These are phyloP conservation scores for Heliconius cydno DNA, from an alignment of 2,888 invertebrate genomes.

Conservation along the genomic window DNA sequence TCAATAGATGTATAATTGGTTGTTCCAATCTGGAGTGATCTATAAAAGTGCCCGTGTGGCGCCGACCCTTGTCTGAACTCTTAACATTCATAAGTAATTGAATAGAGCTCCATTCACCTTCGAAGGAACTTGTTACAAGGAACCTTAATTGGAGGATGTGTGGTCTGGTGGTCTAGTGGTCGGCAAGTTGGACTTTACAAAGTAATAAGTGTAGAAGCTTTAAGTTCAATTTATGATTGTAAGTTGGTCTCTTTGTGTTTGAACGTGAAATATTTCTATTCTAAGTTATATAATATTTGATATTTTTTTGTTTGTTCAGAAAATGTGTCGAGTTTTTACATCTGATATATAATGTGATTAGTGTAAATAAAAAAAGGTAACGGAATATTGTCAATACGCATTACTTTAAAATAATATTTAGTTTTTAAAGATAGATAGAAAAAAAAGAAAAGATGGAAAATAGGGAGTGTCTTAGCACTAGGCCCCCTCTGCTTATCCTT, in stretches of 20 bases:
- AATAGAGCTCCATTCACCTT: conserved; percentile 34
- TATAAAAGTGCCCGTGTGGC: conserved; percentile 59
- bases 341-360: neutral
- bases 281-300: no score
- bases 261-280: no score
- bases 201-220: neutral
- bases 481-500: no score
- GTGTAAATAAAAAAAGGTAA: neutral
- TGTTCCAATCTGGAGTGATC: conserved; percentile 47
- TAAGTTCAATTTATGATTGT: neutral
- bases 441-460: no score
- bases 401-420: no score
- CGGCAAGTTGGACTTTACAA: neutral
- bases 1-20: conserved; percentile 26
- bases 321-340: no score
- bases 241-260: neutral
- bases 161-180: neutral
- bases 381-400: neutral
- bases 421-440: no score
- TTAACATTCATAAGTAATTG: conserved; percentile 34
- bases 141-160: conserved; percentile 2
- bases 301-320: no score
- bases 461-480: no score
- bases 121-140: conserved; percentile 5
- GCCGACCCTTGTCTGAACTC: conserved; percentile 61